Conservation (phyloP, 2,888 invertebrate genomes). For the Xylota sylvarum region DNA sequence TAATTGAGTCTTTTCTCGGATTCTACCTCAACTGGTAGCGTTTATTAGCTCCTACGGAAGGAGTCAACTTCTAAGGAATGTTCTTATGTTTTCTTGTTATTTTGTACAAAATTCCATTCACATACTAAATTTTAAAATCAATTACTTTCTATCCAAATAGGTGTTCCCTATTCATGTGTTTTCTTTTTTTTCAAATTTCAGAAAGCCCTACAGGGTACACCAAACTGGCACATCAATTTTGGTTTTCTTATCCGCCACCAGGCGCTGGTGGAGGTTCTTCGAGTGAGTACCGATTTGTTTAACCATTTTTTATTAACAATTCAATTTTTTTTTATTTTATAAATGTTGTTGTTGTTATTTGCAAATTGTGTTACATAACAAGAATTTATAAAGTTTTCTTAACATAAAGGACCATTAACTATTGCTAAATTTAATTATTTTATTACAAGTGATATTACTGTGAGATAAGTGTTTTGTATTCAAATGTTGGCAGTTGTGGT, state of each 20-base stretch:
- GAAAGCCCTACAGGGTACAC: slow-evolving; percentile 84
- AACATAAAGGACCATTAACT: slow-evolving; percentile 19
- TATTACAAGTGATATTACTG: slow-evolving; percentile 18
- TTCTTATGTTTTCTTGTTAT: too few species aligned
- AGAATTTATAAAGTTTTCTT: slow-evolving; percentile 30
- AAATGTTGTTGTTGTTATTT: slow-evolving; percentile 65
- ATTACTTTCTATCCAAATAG: too few species aligned
- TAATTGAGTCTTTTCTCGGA: neutral
- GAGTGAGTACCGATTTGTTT: slow-evolving; percentile 84
- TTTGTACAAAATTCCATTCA: too few species aligned
- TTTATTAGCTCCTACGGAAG: too few species aligned
- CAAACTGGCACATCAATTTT: slow-evolving; percentile 95
- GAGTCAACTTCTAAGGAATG: too few species aligned
- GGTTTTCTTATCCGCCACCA: slow-evolving; percentile 93
- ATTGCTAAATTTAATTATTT: slow-evolving; percentile 19
- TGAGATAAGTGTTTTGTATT: slow-evolving; percentile 32
- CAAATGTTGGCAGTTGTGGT: slow-evolving; percentile 62
- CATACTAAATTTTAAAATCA: too few species aligned
- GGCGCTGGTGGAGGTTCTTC: slow-evolving; percentile 89
- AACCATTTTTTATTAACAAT: neutral
- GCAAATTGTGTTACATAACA: slow-evolving; percentile 55
- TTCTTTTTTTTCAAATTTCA: slow-evolving; percentile 77
- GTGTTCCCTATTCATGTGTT: neutral
- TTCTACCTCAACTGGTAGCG: too few species aligned
- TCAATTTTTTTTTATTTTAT: slow-evolving; percentile 15